Evolutionary conservation across 2,797 vertebrate species (phyloP).

Genomic region (Propithecus deckenii): DNA sequence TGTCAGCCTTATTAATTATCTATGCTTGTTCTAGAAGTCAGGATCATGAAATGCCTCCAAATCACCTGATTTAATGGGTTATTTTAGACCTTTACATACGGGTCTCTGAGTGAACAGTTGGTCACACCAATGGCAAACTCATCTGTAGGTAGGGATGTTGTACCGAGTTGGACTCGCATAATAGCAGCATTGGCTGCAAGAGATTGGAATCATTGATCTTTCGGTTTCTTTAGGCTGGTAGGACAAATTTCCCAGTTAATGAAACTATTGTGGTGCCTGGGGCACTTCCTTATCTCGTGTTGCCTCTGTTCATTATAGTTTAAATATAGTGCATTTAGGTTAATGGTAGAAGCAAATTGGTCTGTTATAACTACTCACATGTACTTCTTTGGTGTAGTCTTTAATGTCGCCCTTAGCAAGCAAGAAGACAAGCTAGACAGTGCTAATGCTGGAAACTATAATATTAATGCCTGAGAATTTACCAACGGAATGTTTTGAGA

Average conservation of each 20-base stretch:
- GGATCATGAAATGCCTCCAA: background rate
- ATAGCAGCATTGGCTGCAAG: background rate
- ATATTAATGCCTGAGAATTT: background rate
- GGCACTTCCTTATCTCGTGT: background rate
- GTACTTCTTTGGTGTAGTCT: background rate
- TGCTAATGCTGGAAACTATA: background rate
- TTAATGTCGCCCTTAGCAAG: background rate
- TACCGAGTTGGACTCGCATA: background rate
- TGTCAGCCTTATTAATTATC: conserved; percentile 65
- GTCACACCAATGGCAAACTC: background rate
- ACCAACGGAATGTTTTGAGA: background rate
- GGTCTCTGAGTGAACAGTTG: background rate
- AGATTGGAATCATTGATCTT: background rate
- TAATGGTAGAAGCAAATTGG: conserved; percentile 11
- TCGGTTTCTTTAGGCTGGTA: conserved; percentile 23
- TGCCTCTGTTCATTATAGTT: conserved; percentile 38
- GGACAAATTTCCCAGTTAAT: conserved; percentile 44
- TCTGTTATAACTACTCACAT: background rate
- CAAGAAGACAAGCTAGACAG: background rate
- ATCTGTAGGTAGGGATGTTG: background rate
- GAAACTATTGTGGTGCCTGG: conserved; percentile 8
- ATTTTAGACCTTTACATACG: background rate
- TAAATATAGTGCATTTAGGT: conserved; percentile 29
- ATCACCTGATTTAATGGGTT: conserved; percentile 39
- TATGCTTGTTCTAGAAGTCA: conserved; percentile 53